Evolutionary conservation across 1,140 invertebrate species (phyloP).

Genomic region (Drosophila serrata): DNA sequence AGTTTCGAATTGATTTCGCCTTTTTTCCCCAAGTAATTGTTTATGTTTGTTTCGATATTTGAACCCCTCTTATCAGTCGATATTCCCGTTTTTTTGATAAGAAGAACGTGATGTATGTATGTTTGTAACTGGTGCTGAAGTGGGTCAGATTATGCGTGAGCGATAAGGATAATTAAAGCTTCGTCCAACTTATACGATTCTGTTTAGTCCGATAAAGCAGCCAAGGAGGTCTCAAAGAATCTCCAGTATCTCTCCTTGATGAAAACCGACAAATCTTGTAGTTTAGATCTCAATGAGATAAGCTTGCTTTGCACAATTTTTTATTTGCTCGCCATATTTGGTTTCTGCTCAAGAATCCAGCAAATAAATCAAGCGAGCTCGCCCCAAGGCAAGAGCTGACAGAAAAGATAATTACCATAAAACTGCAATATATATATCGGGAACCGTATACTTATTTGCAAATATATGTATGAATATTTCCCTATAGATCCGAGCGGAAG

Average conservation of each 20-base stretch:
- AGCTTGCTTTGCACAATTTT: constrained; percentile 5
- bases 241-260: background rate
- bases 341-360: constrained; percentile 21
- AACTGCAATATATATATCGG: constrained; percentile 36
- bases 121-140: constrained; percentile 14
- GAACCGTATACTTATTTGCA: constrained; percentile 10
- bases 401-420: constrained; percentile 64
- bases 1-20: constrained; percentile 2
- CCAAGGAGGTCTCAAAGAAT: constrained; percentile 5
- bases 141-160: constrained; percentile 33
- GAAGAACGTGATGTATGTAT: constrained; percentile 26
- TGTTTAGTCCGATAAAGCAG: background rate
- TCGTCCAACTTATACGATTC: constrained; percentile 1
- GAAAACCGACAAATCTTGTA: background rate
- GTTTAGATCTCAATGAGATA: background rate
- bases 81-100: constrained; percentile 27
- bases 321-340: constrained; percentile 45
- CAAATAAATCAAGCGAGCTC: constrained; percentile 56
- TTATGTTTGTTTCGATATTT: constrained; percentile 28
- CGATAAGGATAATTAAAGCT: constrained; percentile 17
- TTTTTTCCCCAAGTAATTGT: constrained; percentile 9
- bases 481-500: constrained; percentile 55
- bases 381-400: constrained; percentile 55
- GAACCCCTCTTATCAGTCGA: constrained; percentile 20
- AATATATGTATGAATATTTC: constrained; percentile 20